Percentiles rank a stretch among this genome's conserved stretches.
Conservation (phyloP, 2,888 invertebrate genomes). For the Epirrhoe alternata region DNA sequence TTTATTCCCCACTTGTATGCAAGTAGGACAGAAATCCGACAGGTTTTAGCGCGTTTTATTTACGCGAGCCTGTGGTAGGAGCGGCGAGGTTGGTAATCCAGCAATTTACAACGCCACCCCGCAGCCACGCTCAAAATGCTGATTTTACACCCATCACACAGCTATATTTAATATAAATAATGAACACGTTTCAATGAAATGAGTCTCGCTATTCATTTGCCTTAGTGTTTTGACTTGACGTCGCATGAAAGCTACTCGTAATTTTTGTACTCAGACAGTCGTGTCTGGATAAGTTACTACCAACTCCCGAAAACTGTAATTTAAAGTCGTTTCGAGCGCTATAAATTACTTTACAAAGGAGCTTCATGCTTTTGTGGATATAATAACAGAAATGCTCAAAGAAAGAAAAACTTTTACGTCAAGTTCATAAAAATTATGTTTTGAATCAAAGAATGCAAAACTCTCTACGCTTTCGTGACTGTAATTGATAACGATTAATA, state of each 20-base stretch:
- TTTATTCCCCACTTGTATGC: constrained; percentile 12
- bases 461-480: constrained; percentile 20
- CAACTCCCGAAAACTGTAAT: background rate
- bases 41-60: constrained; percentile 24
- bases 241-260: constrained; percentile 13
- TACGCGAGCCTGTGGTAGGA: constrained; percentile 36
- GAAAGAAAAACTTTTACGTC: background rate
- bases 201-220: constrained; percentile 40
- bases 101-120: constrained; percentile 57
- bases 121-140: constrained; percentile 44
- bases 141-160: constrained; percentile 48
- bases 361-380: background rate
- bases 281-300: background rate
- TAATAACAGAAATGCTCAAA: background rate
- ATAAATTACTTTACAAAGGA: background rate
- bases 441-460: constrained; percentile 25
- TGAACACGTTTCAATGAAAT: constrained; percentile 41
- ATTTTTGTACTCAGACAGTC: background rate
- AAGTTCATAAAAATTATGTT: background rate
- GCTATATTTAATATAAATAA: constrained; percentile 44
- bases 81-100: constrained; percentile 52
- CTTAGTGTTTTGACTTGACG: constrained; percentile 19
- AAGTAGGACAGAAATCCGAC: constrained; percentile 25
- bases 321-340: background rate
- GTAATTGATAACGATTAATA: constrained; percentile 37